These are phyloP conservation scores for Apeltes quadracus DNA, from an alignment of 2,113 vertebrate genomes.

Conservation along the genomic window DNA sequence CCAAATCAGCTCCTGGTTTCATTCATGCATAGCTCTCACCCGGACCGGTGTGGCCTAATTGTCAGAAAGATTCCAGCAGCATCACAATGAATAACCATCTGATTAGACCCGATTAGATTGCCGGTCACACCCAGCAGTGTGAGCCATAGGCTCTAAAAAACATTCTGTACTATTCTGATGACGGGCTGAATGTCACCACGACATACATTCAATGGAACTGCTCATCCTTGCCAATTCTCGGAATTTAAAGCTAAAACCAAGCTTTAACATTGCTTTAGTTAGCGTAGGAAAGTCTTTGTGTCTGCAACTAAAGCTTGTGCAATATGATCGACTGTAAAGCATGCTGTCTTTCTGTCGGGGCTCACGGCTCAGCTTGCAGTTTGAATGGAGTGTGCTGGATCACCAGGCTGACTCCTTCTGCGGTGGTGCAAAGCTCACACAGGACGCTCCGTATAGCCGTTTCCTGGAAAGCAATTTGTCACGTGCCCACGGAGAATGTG, in stretches of 20 bases:
- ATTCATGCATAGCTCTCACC: slow-evolving; percentile 17
- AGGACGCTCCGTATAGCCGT: neutral
- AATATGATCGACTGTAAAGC: slow-evolving; percentile 6
- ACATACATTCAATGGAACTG: neutral
- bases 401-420: slow-evolving; percentile 24
- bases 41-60: slow-evolving; percentile 25
- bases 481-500: no score
- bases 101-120: neutral
- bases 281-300: slow-evolving; percentile 21
- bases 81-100: slow-evolving; percentile 52
- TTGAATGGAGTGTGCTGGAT: slow-evolving; percentile 8
- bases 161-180: neutral
- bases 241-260: slow-evolving; percentile 6
- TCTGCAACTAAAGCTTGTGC: slow-evolving; percentile 17
- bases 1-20: slow-evolving; percentile 5
- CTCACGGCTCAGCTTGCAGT: slow-evolving; percentile 24
- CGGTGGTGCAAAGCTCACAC: slow-evolving; percentile 7
- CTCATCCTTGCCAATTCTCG: neutral
- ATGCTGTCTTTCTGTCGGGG: neutral
- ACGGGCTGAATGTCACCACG: neutral
- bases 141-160: slow-evolving; percentile 8
- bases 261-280: slow-evolving; percentile 16
- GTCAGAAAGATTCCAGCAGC: slow-evolving; percentile 42
- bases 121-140: slow-evolving; percentile 19
- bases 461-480: slow-evolving; percentile 8